phyloP scores from a whole-genome alignment of 2,113 vertebrate genomes.

The Percopsis transmontana region DNA sequence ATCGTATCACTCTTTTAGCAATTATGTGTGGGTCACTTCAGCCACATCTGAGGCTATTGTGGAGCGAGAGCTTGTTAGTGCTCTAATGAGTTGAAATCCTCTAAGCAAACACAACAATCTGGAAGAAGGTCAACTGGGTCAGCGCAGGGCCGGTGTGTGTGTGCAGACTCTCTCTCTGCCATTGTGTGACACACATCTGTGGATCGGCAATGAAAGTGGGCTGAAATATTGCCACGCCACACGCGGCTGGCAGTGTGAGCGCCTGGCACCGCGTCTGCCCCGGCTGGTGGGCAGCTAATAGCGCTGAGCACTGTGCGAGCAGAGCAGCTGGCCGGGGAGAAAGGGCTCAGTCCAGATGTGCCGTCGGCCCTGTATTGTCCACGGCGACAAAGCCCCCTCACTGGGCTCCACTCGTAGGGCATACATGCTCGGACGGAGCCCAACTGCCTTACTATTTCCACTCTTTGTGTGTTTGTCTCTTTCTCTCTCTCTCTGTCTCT shows the following conservation, averaged over 20 bases:
- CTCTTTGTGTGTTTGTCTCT: slow-evolving; percentile 24
- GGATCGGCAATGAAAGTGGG: too few relatives aligned
- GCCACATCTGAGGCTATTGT: slow-evolving; percentile 35
- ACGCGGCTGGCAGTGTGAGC: slow-evolving; percentile 53
- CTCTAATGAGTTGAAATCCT: slow-evolving; percentile 63
- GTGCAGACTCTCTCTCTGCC: slow-evolving; percentile 36
- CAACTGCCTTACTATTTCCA: slow-evolving; percentile 27
- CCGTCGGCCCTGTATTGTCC: slow-evolving; percentile 64
- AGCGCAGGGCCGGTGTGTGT: slow-evolving; percentile 56
- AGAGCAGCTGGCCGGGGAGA: slow-evolving; percentile 57
- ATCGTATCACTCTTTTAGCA: slow-evolving; percentile 42
- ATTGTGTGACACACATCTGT: slow-evolving; percentile 41
- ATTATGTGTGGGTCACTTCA: slow-evolving; percentile 59
- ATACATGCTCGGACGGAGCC: slow-evolving; percentile 50
- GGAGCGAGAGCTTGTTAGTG: slow-evolving; percentile 51
- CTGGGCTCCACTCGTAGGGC: slow-evolving; percentile 43
- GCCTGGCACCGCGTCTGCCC: background rate
- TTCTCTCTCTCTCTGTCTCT: slow-evolving; percentile 11
- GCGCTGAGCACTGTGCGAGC: slow-evolving; percentile 44
- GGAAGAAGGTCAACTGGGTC: slow-evolving; percentile 49
- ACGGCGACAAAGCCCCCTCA: slow-evolving; percentile 65
- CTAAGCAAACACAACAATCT: slow-evolving; percentile 60
- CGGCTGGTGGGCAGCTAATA: slow-evolving; percentile 73
- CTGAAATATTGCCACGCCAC: slow-evolving; percentile 28
- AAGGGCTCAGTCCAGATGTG: slow-evolving; percentile 70